These are phyloP conservation scores for Cryptosula pallasiana DNA, from an alignment of 2,888 invertebrate species.

Conservation along the genomic window DNA sequence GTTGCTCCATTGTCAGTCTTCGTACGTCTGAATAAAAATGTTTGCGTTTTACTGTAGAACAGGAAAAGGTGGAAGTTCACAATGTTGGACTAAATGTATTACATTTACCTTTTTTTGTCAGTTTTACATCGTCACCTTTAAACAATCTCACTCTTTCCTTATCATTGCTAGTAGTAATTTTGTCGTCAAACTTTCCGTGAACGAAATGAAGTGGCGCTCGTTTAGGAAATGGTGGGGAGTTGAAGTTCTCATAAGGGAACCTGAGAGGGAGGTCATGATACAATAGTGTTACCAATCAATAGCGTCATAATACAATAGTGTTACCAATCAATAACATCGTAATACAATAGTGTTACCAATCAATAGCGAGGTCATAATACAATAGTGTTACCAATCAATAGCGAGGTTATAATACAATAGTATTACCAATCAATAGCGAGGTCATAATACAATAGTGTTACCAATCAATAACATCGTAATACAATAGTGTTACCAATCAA, in stretches of 20 bases:
- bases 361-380: no score
- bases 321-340: not conserved
- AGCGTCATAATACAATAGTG: not conserved
- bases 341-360: not conserved
- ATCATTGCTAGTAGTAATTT: not conserved
- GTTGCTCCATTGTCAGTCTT: not conserved
- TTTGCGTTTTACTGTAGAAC: no score
- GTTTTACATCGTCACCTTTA: not conserved
- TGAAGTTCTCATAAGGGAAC: slow-evolving; percentile 17
- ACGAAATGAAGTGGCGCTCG: slow-evolving; percentile 9
- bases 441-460: no score
- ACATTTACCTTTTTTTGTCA: not conserved
- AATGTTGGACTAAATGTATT: not conserved
- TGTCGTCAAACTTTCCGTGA: not conserved
- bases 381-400: not conserved
- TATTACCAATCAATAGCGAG: not conserved
- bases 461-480: not conserved
- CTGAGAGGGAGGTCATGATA: no score
- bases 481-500: not conserved
- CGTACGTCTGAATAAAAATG: not conserved
- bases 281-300: not conserved
- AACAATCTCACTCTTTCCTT: not conserved
- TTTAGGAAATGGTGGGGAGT: slow-evolving; percentile 15
- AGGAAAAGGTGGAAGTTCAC: no score
- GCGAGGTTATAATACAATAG: not conserved